Evolutionary conservation across 2,113 vertebrate species (phyloP).

Genomic region (Guaruba guarouba): DNA sequence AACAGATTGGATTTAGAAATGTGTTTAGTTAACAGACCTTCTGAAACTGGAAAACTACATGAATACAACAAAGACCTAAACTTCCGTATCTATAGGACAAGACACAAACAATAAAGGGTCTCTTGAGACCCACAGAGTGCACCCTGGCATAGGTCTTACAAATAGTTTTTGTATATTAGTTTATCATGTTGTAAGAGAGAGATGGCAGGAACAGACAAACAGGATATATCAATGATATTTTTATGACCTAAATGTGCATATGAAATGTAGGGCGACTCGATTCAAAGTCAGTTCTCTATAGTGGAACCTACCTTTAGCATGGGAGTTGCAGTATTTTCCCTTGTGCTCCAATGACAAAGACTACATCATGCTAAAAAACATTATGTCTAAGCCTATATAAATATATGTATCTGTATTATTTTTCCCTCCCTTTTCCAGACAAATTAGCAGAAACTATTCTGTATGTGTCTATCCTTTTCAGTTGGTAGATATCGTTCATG

Average conservation of each 20-base stretch:
- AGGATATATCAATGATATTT: background rate
- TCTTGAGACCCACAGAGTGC: background rate
- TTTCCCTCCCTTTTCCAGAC: background rate
- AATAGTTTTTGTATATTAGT: background rate
- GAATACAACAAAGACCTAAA: background rate
- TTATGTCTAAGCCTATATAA: background rate
- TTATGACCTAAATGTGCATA: background rate
- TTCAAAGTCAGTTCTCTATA: constrained; percentile 1
- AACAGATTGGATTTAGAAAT: background rate
- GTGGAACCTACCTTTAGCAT: background rate
- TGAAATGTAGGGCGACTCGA: background rate
- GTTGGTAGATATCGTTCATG: background rate
- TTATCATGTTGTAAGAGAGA: background rate
- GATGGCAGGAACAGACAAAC: background rate
- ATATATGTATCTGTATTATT: background rate
- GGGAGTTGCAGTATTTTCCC: background rate
- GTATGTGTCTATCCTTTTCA: background rate
- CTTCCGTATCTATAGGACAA: background rate
- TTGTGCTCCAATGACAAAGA: background rate
- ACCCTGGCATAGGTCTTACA: background rate
- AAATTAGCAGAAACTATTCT: background rate
- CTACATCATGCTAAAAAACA: background rate
- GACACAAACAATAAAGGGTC: background rate
- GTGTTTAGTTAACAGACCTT: background rate
- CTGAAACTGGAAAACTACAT: background rate